A percentile compares a stretch with the other conserved stretches of the same genome.
phyloP scores from a whole-genome alignment of 2,888 invertebrate species.

The Falcaria lacertinaria region DNA sequence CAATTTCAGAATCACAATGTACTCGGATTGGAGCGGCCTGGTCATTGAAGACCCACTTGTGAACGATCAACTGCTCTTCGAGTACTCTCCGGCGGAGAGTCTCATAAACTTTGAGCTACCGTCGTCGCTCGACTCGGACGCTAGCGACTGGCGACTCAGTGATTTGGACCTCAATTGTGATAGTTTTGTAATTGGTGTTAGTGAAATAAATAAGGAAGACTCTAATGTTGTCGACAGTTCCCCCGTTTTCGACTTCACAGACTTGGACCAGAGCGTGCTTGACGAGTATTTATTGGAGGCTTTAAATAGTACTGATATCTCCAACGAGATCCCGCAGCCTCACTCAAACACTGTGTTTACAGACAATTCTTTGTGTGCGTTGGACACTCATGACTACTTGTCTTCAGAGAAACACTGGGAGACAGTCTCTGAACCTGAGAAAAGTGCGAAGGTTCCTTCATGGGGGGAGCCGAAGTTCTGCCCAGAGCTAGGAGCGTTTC shows the following conservation, averaged over 20 bases:
- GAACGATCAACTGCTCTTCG: slow-evolving; percentile 61
- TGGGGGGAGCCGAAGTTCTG: slow-evolving; percentile 68
- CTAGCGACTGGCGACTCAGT: slow-evolving; percentile 56
- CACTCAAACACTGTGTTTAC: slow-evolving; percentile 39
- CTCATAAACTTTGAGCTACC: slow-evolving; percentile 71
- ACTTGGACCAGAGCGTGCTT: slow-evolving; percentile 62
- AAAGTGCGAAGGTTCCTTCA: slow-evolving; percentile 38
- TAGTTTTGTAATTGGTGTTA: slow-evolving; percentile 55
- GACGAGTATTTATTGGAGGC: slow-evolving; percentile 65
- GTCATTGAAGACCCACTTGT: slow-evolving; percentile 57
- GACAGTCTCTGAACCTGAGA: slow-evolving; percentile 23
- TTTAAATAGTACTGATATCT: slow-evolving; percentile 44
- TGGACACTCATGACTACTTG: slow-evolving; percentile 41
- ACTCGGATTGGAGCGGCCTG: slow-evolving; percentile 48
- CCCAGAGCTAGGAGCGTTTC: slow-evolving; percentile 80
- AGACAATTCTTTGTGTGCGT: slow-evolving; percentile 41
- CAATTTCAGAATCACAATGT: slow-evolving; percentile 55
- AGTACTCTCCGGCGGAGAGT: slow-evolving; percentile 67
- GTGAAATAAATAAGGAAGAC: slow-evolving; percentile 52
- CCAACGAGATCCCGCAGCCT: slow-evolving; percentile 45
- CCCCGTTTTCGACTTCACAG: slow-evolving; percentile 61
- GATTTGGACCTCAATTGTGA: slow-evolving; percentile 65
- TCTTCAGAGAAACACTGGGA: slow-evolving; percentile 30
- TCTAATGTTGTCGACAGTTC: slow-evolving; percentile 40
- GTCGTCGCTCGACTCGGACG: slow-evolving; percentile 42